Base-by-base conservation (phyloP, 2,113 vertebrate species). In the Platycercus adscitus region DNA sequence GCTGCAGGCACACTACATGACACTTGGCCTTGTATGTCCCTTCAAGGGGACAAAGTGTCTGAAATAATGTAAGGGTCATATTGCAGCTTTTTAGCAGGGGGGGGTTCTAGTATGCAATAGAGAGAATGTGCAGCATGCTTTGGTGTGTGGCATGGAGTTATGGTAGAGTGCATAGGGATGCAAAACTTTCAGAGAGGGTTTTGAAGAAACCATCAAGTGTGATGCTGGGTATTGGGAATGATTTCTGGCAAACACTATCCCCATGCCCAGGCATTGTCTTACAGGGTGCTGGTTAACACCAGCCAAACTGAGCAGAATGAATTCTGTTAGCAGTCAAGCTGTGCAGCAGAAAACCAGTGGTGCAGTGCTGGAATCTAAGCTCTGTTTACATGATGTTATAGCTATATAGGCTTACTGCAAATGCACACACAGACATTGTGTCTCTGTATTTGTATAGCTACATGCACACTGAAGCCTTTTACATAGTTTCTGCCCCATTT, bases 381-480 rank as follows among this genome's bases (percentile, higher is more conserved):
- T 68, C 19, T 90, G 16, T 70, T 86, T 80, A n/a, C 26, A 61
- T 6, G 50, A 9, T 7, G 29, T 64, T 77, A 13, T 21, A 56
- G 55, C 10, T 61, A 28, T 18, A 50, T 1, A 46, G 35, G 35
- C 25, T 73, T 44, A 33, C 70, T 56, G 82, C 13, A 75, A 93
- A 82, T 3, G 2, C 21, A 52, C 8, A 1, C 7, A 43, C 13
- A 90, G 63, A 72, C 7, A 7, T 24, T 21, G 31, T 20, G 8
- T 50, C 24, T 56, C 55, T 72, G 14, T 29, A 41, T 43, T 82
- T 80, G 49, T 65, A 52, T n/a, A 86, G 11, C 39, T 60, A 46
- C 0, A 0, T 52, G 41, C 18, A 83, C 0, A 0, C 58, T 60
- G 58, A 86, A 88, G 15, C 13, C 16, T 65, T 83, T 61, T 66